Base-by-base conservation (phyloP, 2,797 vertebrate genomes). In the Diplodus sargus region DNA sequence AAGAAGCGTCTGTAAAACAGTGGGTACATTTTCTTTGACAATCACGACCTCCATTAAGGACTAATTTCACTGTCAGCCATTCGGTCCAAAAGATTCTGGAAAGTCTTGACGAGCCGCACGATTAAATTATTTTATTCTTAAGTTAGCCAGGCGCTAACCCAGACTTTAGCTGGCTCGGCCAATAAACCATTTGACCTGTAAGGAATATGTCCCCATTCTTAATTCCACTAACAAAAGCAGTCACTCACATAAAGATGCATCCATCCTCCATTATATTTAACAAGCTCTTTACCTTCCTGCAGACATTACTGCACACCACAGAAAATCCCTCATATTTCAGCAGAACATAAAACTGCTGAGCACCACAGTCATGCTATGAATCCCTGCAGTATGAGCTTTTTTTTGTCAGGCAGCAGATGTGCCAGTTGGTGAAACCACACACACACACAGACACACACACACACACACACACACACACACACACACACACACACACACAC, bases 321-420 rank as follows among this genome's bases (percentile, higher is more conserved):
- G 15, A 75, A 69, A 65, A 42, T 43, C 14, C 14, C 14, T 69
- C n/a, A 18, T 66, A 48, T 58, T 42, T 42, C 3, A 77, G 5
- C 30, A 59, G 60, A 25, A 66, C 54, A 59, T 25, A 48, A 73
- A 82, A 61, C 71, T 70, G 70, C 71, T 74, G 79, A 78, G 75
- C 43, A 13, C 13, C 45, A 65, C 62, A 45, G 51, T 61, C 51
- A 60, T 0, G 4, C 34, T 63, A 16, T 74, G 60, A 85, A 69
- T 79, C 17, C 53, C 53, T 70, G 47, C 67, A 68, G 20, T 43
- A 23, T 69, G 51, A 6, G 2, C 43, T n/a, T 20, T 4, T 53
- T 67, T 49, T 42, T 23, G 39, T 76, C 34, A 72, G 64, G 65
- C 61, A 88, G 70, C 82, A 87, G 83, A 82, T 86, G 78, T 81